Percentiles rank a stretch among this genome's conserved stretches.
Conservation (phyloP, 2,888 invertebrate genomes). For the Formica aserva region DNA sequence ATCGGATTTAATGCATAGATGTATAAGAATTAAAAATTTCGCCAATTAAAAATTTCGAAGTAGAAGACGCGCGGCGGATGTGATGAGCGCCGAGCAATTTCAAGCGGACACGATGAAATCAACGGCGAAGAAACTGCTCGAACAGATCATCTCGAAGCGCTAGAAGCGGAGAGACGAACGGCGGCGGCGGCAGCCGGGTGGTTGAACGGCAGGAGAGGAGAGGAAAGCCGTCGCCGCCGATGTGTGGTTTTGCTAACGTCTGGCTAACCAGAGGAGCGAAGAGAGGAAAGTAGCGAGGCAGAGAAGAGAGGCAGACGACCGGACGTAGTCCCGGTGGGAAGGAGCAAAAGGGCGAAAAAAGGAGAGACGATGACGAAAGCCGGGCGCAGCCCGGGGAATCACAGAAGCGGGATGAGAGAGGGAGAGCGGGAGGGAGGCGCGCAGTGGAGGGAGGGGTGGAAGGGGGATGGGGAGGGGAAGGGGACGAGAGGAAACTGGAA, state of each 20-base stretch:
- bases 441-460: neutral
- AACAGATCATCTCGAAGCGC: conserved; percentile 25
- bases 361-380: conserved; percentile 60
- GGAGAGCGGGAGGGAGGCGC: neutral
- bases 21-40: neutral
- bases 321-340: conserved; percentile 44
- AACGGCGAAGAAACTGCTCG: conserved; percentile 32
- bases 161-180: conserved; percentile 13
- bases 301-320: conserved; percentile 10
- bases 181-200: neutral
- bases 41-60: conserved; percentile 7
- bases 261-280: conserved; percentile 36
- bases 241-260: conserved; percentile 49
- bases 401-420: neutral
- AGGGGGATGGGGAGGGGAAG: conserved; percentile 26
- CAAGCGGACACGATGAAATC: conserved; percentile 29
- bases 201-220: conserved; percentile 39
- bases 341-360: conserved; percentile 48
- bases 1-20: neutral
- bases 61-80: conserved; percentile 9
- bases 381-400: conserved; percentile 50
- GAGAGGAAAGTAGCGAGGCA: conserved; percentile 6
- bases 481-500: conserved; percentile 34
- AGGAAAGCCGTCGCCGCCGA: conserved; percentile 39
- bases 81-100: conserved; percentile 19